Percentiles rank a stretch among this genome's conserved stretches.
phyloP scores from a whole-genome alignment of 2,113 vertebrate species.

The Philantomba maxwellii region DNA sequence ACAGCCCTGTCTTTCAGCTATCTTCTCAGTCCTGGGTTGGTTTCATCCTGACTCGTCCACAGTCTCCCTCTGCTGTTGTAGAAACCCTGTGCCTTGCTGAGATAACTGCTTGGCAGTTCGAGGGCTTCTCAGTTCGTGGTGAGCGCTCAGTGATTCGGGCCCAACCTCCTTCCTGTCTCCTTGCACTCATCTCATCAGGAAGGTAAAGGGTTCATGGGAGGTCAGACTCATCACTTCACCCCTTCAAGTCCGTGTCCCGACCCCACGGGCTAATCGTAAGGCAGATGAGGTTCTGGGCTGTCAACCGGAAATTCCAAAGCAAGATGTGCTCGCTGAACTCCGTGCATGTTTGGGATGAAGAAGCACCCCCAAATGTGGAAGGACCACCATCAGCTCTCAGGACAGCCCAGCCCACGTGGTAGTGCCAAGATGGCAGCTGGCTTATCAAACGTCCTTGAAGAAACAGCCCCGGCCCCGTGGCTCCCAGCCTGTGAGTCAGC shows the following conservation, averaged over 20 bases:
- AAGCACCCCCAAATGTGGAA: rapidly evolving
- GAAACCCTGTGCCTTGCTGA: neutral
- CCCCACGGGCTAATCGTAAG: neutral
- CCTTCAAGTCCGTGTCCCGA: neutral
- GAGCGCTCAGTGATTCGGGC: neutral
- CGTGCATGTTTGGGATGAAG: rapidly evolving
- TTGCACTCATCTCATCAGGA: neutral
- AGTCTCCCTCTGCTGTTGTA: neutral
- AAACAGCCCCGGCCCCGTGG: neutral
- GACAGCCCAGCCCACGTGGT: rapidly evolving
- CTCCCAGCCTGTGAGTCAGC: conserved; percentile 21
- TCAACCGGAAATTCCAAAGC: neutral
- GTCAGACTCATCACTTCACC: neutral
- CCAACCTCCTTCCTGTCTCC: neutral
- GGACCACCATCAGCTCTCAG: neutral
- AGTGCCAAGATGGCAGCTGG: neutral
- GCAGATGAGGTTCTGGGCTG: neutral
- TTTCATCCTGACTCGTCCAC: neutral
- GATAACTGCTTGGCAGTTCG: neutral
- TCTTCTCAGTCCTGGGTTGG: neutral
- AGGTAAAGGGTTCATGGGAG: neutral
- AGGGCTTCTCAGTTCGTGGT: neutral
- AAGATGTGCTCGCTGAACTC: neutral
- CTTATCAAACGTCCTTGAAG: neutral
- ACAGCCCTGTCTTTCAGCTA: neutral